Evolutionary conservation across 1,140 invertebrate genomes (phyloP), one percentile per base, ranked within the genome.

Genomic region (Lucilia cuprina): DNA sequence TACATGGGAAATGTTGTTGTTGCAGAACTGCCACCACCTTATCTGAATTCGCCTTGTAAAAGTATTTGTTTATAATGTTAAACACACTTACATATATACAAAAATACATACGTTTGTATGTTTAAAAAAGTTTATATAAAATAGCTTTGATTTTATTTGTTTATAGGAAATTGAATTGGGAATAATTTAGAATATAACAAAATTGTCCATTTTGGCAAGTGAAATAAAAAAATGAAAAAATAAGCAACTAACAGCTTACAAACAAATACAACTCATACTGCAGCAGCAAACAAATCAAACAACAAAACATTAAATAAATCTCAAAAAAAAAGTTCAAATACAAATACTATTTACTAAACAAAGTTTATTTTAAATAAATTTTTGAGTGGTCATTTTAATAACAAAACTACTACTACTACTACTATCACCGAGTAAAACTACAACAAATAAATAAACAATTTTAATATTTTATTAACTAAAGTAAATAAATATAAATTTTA

Each of bases 81-180:
- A 12, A 55, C 12, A 55, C 50, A 49, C 60, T 19, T 70, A 21
- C n/a, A 70, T 55, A 12, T 14, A 17, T 2, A 5, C 65, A 60
- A 17, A 14, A 10, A 70, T 70, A 70, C n/a, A 70, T 21, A 25
- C 19, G 7, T 8, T 3, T 19, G 21, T 70, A 70, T 21, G 19
- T 10, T 25, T 25, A 70, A 70, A 70, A 21, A 70, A 70, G 85
- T 85, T 85, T 74, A 65, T n/a, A 70, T 70, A 70, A 70, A 70
- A 70, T 35, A 80, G 83, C 85, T 85, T 75, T 87, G 88, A 88
- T 88, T 89, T 89, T 88, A 88, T 88, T 89, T 89, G 87, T 87
- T 86, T 86, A 86, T 88, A 74, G 85, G 82, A 88, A 89, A 88
- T 88, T 88, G 86, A 87, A 87, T 87, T 88, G 83, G 84, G 86